Conservation (phyloP, 2,113 vertebrate species). For the Halichoerus grypus region DNA sequence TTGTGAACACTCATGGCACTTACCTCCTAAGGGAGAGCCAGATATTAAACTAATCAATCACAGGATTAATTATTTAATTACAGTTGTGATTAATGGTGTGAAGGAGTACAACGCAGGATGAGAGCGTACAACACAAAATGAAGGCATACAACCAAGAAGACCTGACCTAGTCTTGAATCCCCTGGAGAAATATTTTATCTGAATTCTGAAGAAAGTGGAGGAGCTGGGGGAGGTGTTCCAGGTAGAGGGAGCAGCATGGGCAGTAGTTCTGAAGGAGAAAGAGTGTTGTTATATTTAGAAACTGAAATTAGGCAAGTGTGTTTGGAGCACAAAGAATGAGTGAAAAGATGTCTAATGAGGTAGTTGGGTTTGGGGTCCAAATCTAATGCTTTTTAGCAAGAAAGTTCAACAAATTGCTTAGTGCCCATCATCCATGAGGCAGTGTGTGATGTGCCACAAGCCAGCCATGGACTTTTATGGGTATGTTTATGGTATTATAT, state of each 20-base stretch:
- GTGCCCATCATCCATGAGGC: neutral
- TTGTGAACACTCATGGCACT: conserved; percentile 50
- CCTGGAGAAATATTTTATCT: neutral
- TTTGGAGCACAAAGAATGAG: conserved; percentile 2
- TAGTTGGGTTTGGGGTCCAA: neutral
- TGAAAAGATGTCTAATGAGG: neutral
- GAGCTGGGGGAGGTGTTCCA: neutral
- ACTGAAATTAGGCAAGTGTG: neutral
- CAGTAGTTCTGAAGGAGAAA: neutral
- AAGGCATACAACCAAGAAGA: neutral
- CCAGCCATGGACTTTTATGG: neutral
- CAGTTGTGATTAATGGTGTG: conserved; percentile 44
- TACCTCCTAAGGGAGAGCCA: conserved; percentile 47
- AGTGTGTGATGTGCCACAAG: neutral
- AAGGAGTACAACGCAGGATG: neutral
- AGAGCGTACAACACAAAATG: neutral
- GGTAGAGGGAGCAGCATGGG: neutral
- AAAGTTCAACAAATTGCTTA: conserved; percentile 32
- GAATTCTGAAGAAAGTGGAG: neutral
- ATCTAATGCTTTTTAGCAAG: conserved; percentile 4
- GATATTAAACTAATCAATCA: conserved; percentile 79
- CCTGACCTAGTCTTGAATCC: neutral
- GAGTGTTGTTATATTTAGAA: neutral
- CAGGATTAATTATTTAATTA: conserved; percentile 68
- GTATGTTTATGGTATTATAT: neutral